Base-by-base conservation (phyloP, 2,113 vertebrate species). In the Probosciger aterrimus region DNA sequence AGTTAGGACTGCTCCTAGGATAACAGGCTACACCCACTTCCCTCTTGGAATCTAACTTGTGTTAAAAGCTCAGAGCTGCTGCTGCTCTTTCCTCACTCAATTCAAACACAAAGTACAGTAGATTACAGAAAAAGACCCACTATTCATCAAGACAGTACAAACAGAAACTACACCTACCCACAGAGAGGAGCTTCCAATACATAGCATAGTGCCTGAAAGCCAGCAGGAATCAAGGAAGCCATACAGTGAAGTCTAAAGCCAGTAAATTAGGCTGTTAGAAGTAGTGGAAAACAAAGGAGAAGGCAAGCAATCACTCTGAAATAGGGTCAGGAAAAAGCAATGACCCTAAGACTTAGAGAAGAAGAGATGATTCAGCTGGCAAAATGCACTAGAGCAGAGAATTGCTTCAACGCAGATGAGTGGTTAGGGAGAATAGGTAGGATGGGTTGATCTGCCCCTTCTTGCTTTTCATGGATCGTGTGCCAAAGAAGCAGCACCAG, bases 391-490 rank as follows among this genome's bases (percentile, higher is more conserved):
- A 57, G 49, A 83, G 83, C 67, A 69, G 63, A 63, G 83, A 90
- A 92, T 62, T 74, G 68, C 10, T 86, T 27, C 67, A 65, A 37
- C 0, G 3, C 44, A 88, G 70, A 43, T 60, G 57, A 89, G 33
- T 0, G 0, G 33, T 30, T 43, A 30, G 24, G 37, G 33, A 73
- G 50, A 74, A 59, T 3, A 47, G 39, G 41, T 27, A 77, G 50
- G 35, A 49, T 25, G 47, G 24, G n/a, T 11, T 77, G 33, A 27
- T 2, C 64, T 57, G 73, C 46, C 31, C 33, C 12, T 74, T n/a
- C 57, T 19, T 4, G 1, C 7, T 28, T 10, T 25, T 69, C 63
- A 39, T 7, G 11, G 18, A 39, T 18, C 11, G 0, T 0, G 2
- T 2, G 20, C 49, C 63, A 69, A 39, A 69, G 49, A 10, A 49